Evolutionary conservation across 2,113 vertebrate species (phyloP).

Genomic region (Myrmophylax atrothorax): DNA sequence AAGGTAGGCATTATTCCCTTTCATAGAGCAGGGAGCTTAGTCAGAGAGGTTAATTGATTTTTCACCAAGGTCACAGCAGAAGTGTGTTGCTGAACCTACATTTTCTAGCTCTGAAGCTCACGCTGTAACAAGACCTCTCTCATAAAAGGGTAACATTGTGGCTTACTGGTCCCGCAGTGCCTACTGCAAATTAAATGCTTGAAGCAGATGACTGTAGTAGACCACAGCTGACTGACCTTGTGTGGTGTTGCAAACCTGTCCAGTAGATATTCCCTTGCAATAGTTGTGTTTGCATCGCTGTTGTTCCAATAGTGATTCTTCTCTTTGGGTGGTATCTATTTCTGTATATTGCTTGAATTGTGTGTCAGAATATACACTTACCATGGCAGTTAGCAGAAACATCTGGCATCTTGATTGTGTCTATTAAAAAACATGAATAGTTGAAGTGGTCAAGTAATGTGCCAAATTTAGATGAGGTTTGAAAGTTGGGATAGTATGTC

Average conservation of each 20-base stretch:
- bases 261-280: background rate
- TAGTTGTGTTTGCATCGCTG: background rate
- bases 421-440: background rate
- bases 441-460: background rate
- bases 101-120: background rate
- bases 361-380: background rate
- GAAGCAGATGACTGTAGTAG: background rate
- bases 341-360: background rate
- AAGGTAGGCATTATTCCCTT: slow-evolving; percentile 10
- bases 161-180: background rate
- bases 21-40: background rate
- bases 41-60: slow-evolving; percentile 64
- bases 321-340: background rate
- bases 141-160: background rate
- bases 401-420: background rate
- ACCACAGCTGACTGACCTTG: background rate
- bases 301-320: background rate
- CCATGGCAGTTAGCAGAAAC: background rate
- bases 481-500: background rate
- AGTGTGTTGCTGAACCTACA: slow-evolving; percentile 6
- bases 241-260: background rate
- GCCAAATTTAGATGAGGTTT: background rate
- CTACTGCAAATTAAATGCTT: background rate
- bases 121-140: background rate
- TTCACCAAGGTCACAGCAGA: slow-evolving; percentile 46